Percentiles rank a stretch among this genome's conserved stretches.
Evolutionary conservation across 2,888 invertebrate species (phyloP).

Genomic region (Craniophora ligustri): DNA sequence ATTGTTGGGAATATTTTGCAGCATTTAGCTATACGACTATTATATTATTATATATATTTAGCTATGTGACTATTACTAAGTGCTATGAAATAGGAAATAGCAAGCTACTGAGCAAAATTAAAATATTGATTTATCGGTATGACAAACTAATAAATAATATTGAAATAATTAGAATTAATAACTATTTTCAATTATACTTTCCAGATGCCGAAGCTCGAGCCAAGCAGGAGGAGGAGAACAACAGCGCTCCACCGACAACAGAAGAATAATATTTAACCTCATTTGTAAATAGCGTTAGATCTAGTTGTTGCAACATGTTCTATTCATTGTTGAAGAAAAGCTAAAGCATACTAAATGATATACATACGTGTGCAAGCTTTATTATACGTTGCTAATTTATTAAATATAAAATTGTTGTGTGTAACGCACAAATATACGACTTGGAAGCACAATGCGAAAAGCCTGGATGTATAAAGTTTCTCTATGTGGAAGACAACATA

Average conservation of each 20-base stretch:
- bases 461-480: constrained; percentile 73
- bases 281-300: constrained; percentile 85
- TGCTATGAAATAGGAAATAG: too few species aligned
- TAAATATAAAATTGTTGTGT: constrained; percentile 58
- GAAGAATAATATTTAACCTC: constrained; percentile 88
- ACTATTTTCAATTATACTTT: constrained; percentile 31
- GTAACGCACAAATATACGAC: constrained; percentile 75
- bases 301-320: constrained; percentile 81
- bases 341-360: constrained; percentile 63
- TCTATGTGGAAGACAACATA: constrained; percentile 86
- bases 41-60: too few species aligned
- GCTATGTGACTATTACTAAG: too few species aligned
- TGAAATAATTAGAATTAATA: too few species aligned
- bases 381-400: constrained; percentile 61
- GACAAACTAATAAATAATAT: too few species aligned
- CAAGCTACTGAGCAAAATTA: too few species aligned
- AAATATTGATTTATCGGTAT: too few species aligned
- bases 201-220: constrained; percentile 89
- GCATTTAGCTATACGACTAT: too few species aligned
- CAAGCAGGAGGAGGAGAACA: constrained; percentile 81
- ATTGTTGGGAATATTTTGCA: too few species aligned
- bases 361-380: constrained; percentile 63
- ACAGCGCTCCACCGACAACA: constrained; percentile 68
- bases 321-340: constrained; percentile 78
- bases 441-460: constrained; percentile 74